phyloP scores from a whole-genome alignment of 2,888 invertebrate species.

The Caenorhabditis zanzibari region DNA sequence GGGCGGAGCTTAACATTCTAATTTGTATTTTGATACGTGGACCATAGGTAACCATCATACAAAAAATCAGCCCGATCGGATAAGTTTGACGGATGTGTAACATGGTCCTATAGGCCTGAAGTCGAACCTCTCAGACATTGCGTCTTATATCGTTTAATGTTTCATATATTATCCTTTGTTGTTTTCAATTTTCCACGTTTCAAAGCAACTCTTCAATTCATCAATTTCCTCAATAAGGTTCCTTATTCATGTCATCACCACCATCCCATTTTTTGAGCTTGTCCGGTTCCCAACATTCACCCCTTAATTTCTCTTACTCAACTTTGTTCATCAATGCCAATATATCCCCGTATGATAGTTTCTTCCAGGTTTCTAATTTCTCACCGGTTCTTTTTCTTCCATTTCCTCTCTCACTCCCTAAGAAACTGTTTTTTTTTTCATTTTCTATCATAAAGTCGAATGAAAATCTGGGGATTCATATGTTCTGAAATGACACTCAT shows the following conservation, averaged over 20 bases:
- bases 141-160: not conserved
- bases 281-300: conserved; percentile 3
- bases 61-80: no score
- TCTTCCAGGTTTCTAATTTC: conserved; percentile 39
- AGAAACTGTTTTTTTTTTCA: conserved; percentile 5
- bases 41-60: no score
- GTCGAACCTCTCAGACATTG: no score
- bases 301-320: not conserved
- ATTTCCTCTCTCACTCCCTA: conserved; percentile 4
- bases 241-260: conserved; percentile 47
- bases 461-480: conserved; percentile 8
- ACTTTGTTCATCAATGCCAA: not conserved
- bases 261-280: conserved; percentile 34
- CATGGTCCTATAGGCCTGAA: no score
- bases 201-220: not conserved
- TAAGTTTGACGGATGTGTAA: no score
- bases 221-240: not conserved
- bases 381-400: conserved; percentile 29
- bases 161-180: conserved; percentile 7
- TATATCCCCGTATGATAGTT: conserved; percentile 27
- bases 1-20: no score
- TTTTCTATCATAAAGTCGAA: conserved; percentile 2
- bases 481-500: not conserved
- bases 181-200: conserved; percentile 3
- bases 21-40: no score